Percentiles rank a stretch among this genome's conserved stretches.
These are phyloP conservation scores for Holcopasites calliopsidis DNA, from an alignment of 1,140 invertebrate species.

Conservation along the genomic window DNA sequence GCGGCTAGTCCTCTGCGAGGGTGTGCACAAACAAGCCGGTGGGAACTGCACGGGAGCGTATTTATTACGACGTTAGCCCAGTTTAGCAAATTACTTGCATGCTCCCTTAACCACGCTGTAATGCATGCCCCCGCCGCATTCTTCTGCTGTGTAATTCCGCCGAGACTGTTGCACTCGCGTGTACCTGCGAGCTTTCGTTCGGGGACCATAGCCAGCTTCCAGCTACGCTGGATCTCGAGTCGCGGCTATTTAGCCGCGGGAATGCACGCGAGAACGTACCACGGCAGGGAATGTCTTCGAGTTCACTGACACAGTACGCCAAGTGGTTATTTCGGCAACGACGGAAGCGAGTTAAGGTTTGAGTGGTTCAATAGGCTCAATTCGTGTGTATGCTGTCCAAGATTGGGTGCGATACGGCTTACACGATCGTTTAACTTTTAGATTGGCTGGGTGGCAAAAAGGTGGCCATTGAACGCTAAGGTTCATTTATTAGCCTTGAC, in stretches of 20 bases:
- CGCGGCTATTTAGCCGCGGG: constrained; percentile 35
- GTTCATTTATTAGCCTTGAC: neutral
- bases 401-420: neutral
- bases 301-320: constrained; percentile 4
- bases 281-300: neutral
- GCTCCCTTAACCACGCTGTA: constrained; percentile 57
- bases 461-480: neutral
- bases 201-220: constrained; percentile 23
- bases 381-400: neutral
- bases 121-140: constrained; percentile 58
- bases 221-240: constrained; percentile 9
- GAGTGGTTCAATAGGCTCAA: constrained; percentile 9
- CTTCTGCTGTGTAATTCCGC: constrained; percentile 54
- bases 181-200: constrained; percentile 1
- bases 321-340: constrained; percentile 12
- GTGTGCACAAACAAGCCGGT: constrained; percentile 10
- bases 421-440: neutral
- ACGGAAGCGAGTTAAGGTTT: constrained; percentile 4
- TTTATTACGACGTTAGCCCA: constrained; percentile 64
- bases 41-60: constrained; percentile 47
- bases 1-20: constrained; percentile 21
- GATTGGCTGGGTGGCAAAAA: neutral
- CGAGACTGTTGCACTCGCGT: constrained; percentile 33
- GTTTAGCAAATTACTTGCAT: constrained; percentile 65
- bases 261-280: constrained; percentile 27